Evolutionary conservation across 2,888 invertebrate genomes (phyloP).

Genomic region (Coelinius sp.): DNA sequence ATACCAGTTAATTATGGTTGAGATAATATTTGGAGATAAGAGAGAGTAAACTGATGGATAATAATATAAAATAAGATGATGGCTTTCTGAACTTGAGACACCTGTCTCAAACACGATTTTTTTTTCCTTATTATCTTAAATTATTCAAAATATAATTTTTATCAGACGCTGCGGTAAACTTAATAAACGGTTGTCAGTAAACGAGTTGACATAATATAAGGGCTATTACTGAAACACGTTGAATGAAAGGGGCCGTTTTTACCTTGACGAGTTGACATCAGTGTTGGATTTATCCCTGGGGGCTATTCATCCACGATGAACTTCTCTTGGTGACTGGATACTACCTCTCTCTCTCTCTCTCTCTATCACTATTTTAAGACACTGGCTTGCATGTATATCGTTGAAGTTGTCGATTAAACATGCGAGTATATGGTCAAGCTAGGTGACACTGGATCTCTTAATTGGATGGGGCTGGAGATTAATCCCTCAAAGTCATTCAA

Average conservation of each 20-base stretch:
- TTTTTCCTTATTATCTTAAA: constrained; percentile 63
- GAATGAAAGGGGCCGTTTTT: constrained; percentile 61
- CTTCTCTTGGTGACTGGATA: not conserved
- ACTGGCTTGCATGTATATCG: not conserved
- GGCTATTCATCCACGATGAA: constrained; percentile 34
- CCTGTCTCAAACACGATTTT: constrained; percentile 66
- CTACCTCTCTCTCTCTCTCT: constrained; percentile 17
- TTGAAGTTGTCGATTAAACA: not conserved
- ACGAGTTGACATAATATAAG: constrained; percentile 68
- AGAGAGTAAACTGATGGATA: not conserved
- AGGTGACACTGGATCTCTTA: not conserved
- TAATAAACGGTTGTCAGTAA: constrained; percentile 69
- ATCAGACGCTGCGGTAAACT: constrained; percentile 51
- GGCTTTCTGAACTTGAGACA: constrained; percentile 52
- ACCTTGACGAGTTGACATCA: constrained; percentile 40
- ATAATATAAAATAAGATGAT: constrained; percentile 46
- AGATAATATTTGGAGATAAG: not conserved
- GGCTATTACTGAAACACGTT: constrained; percentile 59
- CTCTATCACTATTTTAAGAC: not conserved
- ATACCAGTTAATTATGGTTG: not conserved
- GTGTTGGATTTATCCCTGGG: constrained; percentile 26
- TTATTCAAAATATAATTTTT: constrained; percentile 66
- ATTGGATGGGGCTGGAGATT: not conserved
- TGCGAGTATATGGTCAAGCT: not conserved
- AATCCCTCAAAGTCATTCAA: no score